A percentile compares a stretch with the other conserved stretches of the same genome.
Conservation (phyloP, 2,113 vertebrate genomes). For the Rostratula benghalensis region DNA sequence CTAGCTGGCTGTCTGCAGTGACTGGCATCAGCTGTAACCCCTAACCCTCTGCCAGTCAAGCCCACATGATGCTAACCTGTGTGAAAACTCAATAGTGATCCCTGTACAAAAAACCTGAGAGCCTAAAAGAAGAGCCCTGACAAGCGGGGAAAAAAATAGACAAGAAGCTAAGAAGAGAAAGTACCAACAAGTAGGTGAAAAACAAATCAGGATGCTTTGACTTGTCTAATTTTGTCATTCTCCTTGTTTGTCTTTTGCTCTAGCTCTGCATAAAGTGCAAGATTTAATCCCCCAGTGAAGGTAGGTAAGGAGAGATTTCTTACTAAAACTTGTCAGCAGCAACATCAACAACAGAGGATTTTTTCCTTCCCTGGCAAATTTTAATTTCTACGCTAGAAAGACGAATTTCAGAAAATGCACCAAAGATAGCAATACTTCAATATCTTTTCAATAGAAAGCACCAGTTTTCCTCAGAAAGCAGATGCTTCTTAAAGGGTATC, state of each 20-base stretch:
- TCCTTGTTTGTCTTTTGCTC: not conserved
- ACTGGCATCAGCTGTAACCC: not conserved
- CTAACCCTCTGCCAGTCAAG: conserved; percentile 19
- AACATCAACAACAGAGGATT: not conserved
- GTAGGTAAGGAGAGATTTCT: not conserved
- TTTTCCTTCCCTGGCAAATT: not conserved
- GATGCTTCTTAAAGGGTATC: not conserved
- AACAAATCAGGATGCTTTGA: not conserved
- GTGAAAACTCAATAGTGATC: not conserved
- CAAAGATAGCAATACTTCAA: not conserved
- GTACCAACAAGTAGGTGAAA: not conserved
- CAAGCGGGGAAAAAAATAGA: not conserved
- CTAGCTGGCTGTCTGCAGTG: not conserved
- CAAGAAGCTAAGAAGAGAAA: not conserved
- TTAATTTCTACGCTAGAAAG: not conserved
- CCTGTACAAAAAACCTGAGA: not conserved
- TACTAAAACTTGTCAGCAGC: not conserved
- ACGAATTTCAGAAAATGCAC: not conserved
- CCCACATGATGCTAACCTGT: not conserved
- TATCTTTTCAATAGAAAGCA: not conserved
- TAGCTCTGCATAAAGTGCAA: not conserved
- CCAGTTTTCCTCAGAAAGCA: not conserved
- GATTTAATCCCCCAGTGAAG: not conserved
- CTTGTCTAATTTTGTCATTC: conserved; percentile 24
- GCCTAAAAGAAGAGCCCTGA: not conserved